Conservation (phyloP, 2,888 invertebrate species). For the Catocala nupta region DNA sequence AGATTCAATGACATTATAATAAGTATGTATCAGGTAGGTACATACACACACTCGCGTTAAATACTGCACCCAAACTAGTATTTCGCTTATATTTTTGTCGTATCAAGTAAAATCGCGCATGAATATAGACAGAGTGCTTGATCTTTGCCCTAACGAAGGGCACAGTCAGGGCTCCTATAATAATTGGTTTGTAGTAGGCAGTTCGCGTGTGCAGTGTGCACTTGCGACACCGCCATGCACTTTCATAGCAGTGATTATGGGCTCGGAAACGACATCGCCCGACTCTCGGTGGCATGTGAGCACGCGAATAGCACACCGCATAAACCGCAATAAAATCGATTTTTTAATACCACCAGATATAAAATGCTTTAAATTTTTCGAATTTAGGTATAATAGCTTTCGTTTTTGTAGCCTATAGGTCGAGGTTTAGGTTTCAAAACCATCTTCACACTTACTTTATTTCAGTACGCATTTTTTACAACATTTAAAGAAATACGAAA, state of each 20-base stretch:
- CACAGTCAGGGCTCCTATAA: neutral
- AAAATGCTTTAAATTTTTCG: neutral
- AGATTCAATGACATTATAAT: too few relatives aligned
- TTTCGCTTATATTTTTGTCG: too few relatives aligned
- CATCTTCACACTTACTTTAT: too few relatives aligned
- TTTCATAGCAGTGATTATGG: slow-evolving; percentile 65
- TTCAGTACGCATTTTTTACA: neutral
- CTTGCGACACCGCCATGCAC: slow-evolving; percentile 49
- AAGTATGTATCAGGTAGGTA: too few relatives aligned
- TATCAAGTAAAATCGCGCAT: too few relatives aligned
- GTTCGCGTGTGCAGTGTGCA: slow-evolving; percentile 30
- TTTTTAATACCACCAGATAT: slow-evolving; percentile 16
- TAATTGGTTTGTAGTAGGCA: neutral
- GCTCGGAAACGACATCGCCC: slow-evolving; percentile 49
- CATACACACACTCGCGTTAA: too few relatives aligned
- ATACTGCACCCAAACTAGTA: too few relatives aligned
- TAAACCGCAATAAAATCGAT: slow-evolving; percentile 45
- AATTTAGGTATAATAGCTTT: neutral
- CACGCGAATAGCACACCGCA: slow-evolving; percentile 55
- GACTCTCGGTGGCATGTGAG: slow-evolving; percentile 61
- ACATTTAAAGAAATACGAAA: too few relatives aligned
- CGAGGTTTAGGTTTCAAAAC: neutral
- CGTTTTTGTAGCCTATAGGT: neutral
- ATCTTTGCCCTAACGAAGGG: too few relatives aligned
- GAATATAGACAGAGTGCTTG: too few relatives aligned